A percentile compares a stretch with the other conserved stretches of the same genome.
These are phyloP conservation scores for Rhagologus leucostigma DNA, from an alignment of 2,113 vertebrate genomes.

Conservation along the genomic window DNA sequence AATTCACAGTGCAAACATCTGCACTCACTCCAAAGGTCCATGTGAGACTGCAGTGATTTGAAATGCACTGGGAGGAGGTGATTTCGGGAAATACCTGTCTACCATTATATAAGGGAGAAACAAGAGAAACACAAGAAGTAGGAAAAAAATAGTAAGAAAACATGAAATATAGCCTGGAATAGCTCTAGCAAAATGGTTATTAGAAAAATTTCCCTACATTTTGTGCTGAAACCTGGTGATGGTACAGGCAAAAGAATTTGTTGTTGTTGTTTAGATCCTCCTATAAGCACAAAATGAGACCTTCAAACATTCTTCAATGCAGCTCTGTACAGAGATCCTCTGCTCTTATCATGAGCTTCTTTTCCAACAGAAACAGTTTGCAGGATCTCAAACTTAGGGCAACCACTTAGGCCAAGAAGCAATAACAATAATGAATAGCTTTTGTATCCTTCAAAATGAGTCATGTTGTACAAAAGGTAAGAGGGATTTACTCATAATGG, in stretches of 20 bases:
- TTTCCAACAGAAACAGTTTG: neutral
- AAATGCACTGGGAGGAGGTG: neutral
- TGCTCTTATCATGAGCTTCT: neutral
- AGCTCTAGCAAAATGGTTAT: neutral
- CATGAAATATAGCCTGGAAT: neutral
- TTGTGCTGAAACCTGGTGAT: neutral
- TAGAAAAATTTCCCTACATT: neutral
- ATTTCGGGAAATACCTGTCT: neutral
- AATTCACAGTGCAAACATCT: neutral
- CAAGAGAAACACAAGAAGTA: neutral
- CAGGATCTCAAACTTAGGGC: neutral
- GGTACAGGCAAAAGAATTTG: neutral
- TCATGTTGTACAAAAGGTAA: slow-evolving; percentile 40
- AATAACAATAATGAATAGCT: slow-evolving; percentile 6
- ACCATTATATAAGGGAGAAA: neutral
- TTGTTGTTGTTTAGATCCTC: neutral
- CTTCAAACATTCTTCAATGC: neutral
- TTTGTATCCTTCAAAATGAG: slow-evolving; percentile 25
- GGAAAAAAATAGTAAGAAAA: neutral
- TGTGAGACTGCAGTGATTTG: neutral
- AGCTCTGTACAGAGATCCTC: neutral
- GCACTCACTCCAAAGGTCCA: neutral
- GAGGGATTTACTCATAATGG: slow-evolving; percentile 20
- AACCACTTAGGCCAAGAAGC: neutral
- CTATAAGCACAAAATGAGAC: neutral